Conservation (phyloP, 2,113 vertebrate species). For the Cinclus mexicanus region DNA sequence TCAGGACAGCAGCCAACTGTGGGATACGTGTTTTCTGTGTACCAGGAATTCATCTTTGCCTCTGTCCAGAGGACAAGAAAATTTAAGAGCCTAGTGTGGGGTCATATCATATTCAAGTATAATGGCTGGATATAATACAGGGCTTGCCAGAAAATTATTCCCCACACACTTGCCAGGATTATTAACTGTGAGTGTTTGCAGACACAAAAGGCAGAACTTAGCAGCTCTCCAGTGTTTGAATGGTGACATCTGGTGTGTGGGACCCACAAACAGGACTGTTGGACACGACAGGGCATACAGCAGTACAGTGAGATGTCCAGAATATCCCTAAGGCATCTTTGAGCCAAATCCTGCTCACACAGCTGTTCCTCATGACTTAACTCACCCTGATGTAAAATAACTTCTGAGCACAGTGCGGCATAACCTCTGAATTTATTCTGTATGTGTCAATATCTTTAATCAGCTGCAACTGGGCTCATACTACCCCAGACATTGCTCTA, state of each 20-base stretch:
- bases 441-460: background rate
- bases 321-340: background rate
- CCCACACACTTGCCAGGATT: background rate
- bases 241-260: background rate
- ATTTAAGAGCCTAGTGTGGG: background rate
- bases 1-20: background rate
- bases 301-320: background rate
- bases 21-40: background rate
- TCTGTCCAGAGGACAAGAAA: background rate
- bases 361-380: background rate
- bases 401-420: background rate
- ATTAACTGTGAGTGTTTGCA: background rate
- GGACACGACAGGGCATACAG: background rate
- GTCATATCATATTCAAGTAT: background rate
- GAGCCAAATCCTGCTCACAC: background rate
- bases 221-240: background rate
- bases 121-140: background rate
- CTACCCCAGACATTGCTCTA: background rate
- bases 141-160: background rate
- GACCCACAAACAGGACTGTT: background rate
- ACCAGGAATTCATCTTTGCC: background rate
- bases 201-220: background rate
- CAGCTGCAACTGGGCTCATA: background rate
- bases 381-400: background rate
- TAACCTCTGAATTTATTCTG: background rate